Conservation (phyloP, 2,797 vertebrate species). For the Hylomyscus alleni region DNA sequence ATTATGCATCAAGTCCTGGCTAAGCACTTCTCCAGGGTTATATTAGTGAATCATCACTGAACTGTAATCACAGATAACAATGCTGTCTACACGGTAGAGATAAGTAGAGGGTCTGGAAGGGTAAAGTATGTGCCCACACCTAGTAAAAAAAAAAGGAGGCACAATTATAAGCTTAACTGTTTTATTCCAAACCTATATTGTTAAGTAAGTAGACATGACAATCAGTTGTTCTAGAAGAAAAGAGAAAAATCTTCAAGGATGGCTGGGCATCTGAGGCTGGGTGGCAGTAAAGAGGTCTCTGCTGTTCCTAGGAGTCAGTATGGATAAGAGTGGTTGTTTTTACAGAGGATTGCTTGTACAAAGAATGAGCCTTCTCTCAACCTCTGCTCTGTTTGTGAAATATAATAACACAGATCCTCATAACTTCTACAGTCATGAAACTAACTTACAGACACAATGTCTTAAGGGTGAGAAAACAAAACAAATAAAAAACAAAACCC, state of each 20-base stretch:
- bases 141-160: not conserved
- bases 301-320: not conserved
- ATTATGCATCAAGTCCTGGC: not conserved
- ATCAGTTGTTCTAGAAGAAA: not conserved
- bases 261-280: not conserved
- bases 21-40: conserved; percentile 29
- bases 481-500: not conserved
- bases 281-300: not conserved
- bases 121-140: not conserved
- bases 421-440: not conserved
- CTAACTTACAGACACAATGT: not conserved
- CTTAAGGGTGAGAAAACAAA: not conserved
- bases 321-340: not conserved
- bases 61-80: not conserved
- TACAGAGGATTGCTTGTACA: not conserved
- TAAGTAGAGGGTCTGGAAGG: not conserved
- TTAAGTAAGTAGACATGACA: not conserved
- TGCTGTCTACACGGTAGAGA: not conserved
- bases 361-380: not conserved
- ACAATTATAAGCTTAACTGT: not conserved
- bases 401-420: not conserved
- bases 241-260: conserved; percentile 18
- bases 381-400: not conserved
- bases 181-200: not conserved
- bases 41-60: conserved; percentile 49